Base-by-base conservation (phyloP, 2,113 vertebrate genomes). In the Cololabis saira region DNA sequence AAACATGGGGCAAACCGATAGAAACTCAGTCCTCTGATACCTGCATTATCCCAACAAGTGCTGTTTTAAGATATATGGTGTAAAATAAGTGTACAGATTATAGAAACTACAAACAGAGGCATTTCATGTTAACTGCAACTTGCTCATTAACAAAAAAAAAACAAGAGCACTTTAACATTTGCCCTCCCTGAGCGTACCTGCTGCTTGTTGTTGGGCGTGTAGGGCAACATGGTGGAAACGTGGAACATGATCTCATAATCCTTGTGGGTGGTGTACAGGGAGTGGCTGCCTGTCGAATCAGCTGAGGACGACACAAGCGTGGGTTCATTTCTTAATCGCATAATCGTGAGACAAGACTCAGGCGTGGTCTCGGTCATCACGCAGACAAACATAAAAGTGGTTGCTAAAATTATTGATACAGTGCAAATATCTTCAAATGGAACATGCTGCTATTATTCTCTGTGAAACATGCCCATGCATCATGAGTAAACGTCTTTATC, bases 131-230 rank as follows among this genome's bases (percentile, higher is more conserved):
- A n/a, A 8, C 3, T 30, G 30, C 30, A 30, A 30, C 30, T 30
- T 30, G 30, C 30, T 30, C 30, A 30, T 8, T 4, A 3, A 3
- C 8, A 30, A 4, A n/a, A n/a, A 27, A 37, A 37, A 37, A 37
- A 37, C 33, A 37, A 37, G 33, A 37, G 33, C 33, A 1, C 33
- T 37, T 37, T 37, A 37, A 37, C 33, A 37, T 37, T 37, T 37
- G 10, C 6, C 33, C 1, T 52, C n/a, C 14, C n/a, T 44, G 1
- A 18, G 52, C 71, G 33, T 93, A 99, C 98, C 96, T 99, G 98
- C 61, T 99, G 97, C 79, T 98, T 98, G 78, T 99, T 99, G 91
- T 99, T 99, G 49, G 98, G 97, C 14, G 97, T 99, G 79, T 99
- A 99, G 1, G 98, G 98, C 78, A 99, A 89, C 96, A 98, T 95